Conservation (phyloP, 2,888 invertebrate species). For the Dexiosoma caninum region DNA sequence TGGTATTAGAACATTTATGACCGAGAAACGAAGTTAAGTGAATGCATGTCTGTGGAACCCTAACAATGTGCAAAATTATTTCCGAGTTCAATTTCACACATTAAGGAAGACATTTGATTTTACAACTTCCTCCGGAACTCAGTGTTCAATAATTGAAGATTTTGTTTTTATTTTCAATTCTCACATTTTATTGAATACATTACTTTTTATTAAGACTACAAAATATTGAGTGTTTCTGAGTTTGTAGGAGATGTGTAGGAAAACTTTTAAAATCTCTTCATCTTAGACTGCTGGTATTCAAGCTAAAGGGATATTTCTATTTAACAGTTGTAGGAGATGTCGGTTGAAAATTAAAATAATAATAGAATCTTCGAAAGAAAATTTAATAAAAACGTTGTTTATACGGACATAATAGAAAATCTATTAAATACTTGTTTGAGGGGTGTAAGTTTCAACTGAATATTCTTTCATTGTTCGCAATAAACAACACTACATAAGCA, state of each 20-base stretch:
- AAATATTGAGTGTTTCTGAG: conserved; percentile 1
- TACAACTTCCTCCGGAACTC: conserved; percentile 73
- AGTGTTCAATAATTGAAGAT: conserved; percentile 75
- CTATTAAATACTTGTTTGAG: conserved; percentile 9
- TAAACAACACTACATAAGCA: too few species aligned
- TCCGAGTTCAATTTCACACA: conserved; percentile 77
- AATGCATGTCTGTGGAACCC: conserved; percentile 58
- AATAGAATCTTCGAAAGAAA: conserved; percentile 9
- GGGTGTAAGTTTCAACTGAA: too few species aligned
- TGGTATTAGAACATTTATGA: conserved; percentile 22
- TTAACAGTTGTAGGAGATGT: background rate
- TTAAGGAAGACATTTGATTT: conserved; percentile 77
- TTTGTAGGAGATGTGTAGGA: background rate
- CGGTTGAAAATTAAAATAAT: conserved; percentile 3
- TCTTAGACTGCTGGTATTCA: background rate
- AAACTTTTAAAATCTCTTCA: background rate
- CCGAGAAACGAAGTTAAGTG: background rate
- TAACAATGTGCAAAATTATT: conserved; percentile 77
- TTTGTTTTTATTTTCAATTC: conserved; percentile 64
- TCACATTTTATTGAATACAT: conserved; percentile 35
- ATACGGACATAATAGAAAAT: conserved; percentile 10
- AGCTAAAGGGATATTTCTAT: conserved; percentile 21
- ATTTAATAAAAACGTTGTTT: conserved; percentile 10
- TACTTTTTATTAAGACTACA: conserved; percentile 36
- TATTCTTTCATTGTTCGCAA: too few species aligned